Base-by-base conservation (phyloP, 2,888 invertebrate genomes). In the Odontomyia ornata region DNA sequence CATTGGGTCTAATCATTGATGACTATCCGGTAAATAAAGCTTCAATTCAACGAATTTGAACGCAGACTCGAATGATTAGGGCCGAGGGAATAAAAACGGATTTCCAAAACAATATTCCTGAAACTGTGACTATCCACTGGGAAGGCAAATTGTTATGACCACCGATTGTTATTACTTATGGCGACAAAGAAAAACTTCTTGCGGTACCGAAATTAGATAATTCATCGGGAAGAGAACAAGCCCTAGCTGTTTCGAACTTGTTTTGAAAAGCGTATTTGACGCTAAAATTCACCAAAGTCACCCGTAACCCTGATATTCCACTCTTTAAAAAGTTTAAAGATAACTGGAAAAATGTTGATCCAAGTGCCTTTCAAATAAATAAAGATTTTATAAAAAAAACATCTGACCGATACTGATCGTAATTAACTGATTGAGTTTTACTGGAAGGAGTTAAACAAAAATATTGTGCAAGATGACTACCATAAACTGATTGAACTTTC, bases 151-250 rank as follows among this genome's bases (percentile, higher is more conserved):
- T 83, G 43, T 83, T 36, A 36, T 81, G 83, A 79, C 76, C 82
- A 28, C 81, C 81, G 52, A 80, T 60, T 86, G 87, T 84, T 86
- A 86, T 77, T 86, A 80, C 82, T 77, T 80, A 76, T 81, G 77
- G 65, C 76, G 76, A 79, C 52, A 80, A 80, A 60, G 80, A 81
- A 81, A 80, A 83, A 81, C 80, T 82, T 75, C 65, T 83, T 77
- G 81, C 81, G 77, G 81, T 83, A 76, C 81, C 82, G 43, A 81
- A 79, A 80, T 75, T 83, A 76, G 80, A 82, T 2, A 81, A 73
- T 71, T 81, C 81, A 77, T 77, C 80, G 7, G 80, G 80, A 11
- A 80, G 76, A 21, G 79, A 81, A 30, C 81, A 81, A 77, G 80
- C 80, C 27, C 62, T 79, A 69, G 82, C 81, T 71, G 81, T 83